These are phyloP conservation scores for Pyrgilauda ruficollis DNA, from an alignment of 2,113 vertebrate genomes.

Conservation along the genomic window DNA sequence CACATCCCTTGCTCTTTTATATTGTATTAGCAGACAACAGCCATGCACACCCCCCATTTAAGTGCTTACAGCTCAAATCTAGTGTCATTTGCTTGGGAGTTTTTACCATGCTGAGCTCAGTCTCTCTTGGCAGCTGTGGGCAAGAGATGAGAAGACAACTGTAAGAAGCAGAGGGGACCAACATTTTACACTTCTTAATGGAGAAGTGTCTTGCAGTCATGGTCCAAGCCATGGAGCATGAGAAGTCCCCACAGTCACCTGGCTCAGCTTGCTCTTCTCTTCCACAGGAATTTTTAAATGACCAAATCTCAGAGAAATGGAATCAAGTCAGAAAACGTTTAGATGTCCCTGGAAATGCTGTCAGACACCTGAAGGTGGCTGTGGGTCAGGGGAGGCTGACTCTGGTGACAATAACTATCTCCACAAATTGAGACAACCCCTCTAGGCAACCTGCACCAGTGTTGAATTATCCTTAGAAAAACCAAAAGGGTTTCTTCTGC, in stretches of 20 bases:
- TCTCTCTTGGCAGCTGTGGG: background rate
- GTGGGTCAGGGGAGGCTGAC: background rate
- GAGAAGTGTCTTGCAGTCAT: background rate
- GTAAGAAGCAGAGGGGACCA: background rate
- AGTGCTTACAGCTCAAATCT: background rate
- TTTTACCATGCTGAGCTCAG: background rate
- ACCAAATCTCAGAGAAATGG: background rate
- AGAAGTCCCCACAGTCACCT: background rate
- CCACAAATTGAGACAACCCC: background rate
- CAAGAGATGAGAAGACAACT: background rate
- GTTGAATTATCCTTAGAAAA: background rate
- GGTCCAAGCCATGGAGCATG: background rate
- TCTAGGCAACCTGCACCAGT: background rate
- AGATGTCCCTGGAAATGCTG: background rate
- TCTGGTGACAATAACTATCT: background rate
- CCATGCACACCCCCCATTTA: background rate
- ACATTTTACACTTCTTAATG: background rate
- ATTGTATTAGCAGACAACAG: background rate
- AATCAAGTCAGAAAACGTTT: background rate
- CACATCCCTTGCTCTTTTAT: background rate
- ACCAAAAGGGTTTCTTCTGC: background rate
- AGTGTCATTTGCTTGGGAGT: background rate
- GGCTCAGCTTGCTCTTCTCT: background rate
- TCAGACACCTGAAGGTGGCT: background rate
- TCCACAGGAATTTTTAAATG: background rate